phyloP scores from a whole-genome alignment of 2,113 vertebrate species.

The Danionella cerebrum region DNA sequence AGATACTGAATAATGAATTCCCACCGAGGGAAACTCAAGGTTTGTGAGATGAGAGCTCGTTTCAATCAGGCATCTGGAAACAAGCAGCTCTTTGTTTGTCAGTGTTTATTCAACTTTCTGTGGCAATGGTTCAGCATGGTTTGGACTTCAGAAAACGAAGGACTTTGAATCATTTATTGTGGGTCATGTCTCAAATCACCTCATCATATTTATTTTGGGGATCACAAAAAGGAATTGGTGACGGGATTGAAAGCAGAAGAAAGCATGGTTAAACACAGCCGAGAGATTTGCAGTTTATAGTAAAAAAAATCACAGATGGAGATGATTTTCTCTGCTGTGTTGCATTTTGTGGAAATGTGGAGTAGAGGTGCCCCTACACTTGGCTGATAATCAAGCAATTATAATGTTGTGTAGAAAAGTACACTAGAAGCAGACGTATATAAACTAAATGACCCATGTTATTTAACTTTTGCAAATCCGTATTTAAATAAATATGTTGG shows the following conservation, averaged over 20 bases:
- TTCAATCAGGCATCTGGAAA: constrained; percentile 36
- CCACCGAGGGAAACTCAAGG: constrained; percentile 19
- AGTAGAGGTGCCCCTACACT: neutral
- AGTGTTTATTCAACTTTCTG: constrained; percentile 38
- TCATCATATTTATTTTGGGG: constrained; percentile 1
- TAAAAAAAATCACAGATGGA: constrained; percentile 29
- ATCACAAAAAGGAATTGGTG: neutral
- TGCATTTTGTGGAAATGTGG: neutral
- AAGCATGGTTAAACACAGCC: neutral
- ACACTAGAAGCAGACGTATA: too few species aligned
- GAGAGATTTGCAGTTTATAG: neutral
- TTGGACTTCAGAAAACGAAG: constrained; percentile 33
- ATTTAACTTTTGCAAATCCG: too few species aligned
- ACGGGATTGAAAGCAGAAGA: constrained; percentile 35
- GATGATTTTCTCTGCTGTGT: constrained; percentile 4
- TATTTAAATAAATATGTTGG: too few species aligned
- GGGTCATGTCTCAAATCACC: constrained; percentile 22
- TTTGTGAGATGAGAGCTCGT: constrained; percentile 7
- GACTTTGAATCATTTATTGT: constrained; percentile 36
- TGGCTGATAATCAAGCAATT: constrained; percentile 1
- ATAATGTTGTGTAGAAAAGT: neutral
- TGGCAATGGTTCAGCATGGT: constrained; percentile 32
- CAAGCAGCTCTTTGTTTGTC: constrained; percentile 35
- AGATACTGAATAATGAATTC: too few species aligned
- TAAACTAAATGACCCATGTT: too few species aligned